These are phyloP conservation scores for Lepilemur septentrionalis DNA, from an alignment of 2,797 vertebrate genomes.

Conservation along the genomic window DNA sequence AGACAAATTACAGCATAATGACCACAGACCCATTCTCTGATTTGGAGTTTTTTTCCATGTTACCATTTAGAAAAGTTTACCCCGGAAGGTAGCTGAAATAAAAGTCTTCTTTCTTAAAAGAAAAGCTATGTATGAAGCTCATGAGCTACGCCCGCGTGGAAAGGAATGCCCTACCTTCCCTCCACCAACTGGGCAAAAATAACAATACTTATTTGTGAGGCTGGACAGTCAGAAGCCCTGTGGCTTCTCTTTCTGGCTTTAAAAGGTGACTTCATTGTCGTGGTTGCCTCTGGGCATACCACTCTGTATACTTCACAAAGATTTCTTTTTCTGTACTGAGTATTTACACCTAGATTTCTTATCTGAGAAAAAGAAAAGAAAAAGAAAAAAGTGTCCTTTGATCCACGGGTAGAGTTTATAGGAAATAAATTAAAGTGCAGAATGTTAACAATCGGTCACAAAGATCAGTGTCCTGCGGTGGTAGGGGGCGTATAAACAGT, in stretches of 20 bases:
- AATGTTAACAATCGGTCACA: slow-evolving; percentile 20
- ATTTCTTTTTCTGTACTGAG: slow-evolving; percentile 33
- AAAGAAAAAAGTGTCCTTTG: background rate
- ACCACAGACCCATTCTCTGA: background rate
- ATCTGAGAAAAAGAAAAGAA: slow-evolving; percentile 37
- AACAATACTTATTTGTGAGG: slow-evolving; percentile 39
- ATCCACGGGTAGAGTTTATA: slow-evolving; percentile 44
- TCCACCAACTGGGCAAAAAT: background rate
- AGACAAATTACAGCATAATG: background rate
- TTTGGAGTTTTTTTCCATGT: slow-evolving; percentile 37
- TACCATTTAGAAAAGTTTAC: slow-evolving; percentile 49
- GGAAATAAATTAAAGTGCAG: slow-evolving; percentile 75
- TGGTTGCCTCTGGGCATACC: background rate
- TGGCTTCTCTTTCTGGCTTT: background rate
- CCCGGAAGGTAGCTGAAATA: slow-evolving; percentile 31
- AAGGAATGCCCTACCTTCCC: background rate
- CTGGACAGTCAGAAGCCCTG: slow-evolving; percentile 40
- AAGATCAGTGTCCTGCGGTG: background rate
- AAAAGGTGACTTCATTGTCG: slow-evolving; percentile 59
- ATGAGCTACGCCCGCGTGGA: background rate
- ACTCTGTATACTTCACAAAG: background rate
- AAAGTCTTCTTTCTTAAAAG: slow-evolving; percentile 38
- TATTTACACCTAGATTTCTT: slow-evolving; percentile 68
- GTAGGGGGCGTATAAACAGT: slow-evolving; percentile 15
- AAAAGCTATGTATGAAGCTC: background rate